These are phyloP conservation scores for Pterostichus madidus DNA, from an alignment of 2,888 invertebrate genomes.

Conservation along the genomic window DNA sequence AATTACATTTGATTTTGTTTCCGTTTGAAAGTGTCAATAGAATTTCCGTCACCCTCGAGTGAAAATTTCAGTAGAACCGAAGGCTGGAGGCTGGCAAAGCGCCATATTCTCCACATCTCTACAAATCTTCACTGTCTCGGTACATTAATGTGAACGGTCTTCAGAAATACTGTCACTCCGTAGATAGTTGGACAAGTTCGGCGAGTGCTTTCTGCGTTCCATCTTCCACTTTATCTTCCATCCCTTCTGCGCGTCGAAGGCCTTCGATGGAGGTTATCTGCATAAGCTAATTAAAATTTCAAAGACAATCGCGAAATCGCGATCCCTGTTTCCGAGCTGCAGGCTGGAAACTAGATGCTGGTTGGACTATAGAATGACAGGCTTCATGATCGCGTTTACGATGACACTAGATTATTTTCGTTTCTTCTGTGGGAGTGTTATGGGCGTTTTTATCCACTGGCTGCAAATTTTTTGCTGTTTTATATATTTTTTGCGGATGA, in stretches of 20 bases:
- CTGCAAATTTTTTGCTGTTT: neutral
- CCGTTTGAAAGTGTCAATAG: too few relatives aligned
- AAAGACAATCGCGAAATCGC: constrained; percentile 34
- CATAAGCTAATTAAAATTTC: constrained; percentile 58
- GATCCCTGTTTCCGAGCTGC: constrained; percentile 7
- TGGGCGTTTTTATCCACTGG: neutral
- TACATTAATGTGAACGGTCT: constrained; percentile 26
- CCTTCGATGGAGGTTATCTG: constrained; percentile 43
- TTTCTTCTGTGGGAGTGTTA: constrained; percentile 14
- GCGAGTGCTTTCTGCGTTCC: neutral
- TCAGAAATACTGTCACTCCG: constrained; percentile 16
- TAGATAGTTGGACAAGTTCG: constrained; percentile 16
- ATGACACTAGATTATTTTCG: neutral
- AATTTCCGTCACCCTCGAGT: neutral
- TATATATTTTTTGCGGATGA: neutral
- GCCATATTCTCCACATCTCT: constrained; percentile 5
- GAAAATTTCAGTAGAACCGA: neutral
- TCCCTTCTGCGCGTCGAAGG: neutral
- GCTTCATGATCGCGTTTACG: neutral
- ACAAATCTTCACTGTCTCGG: constrained; percentile 28
- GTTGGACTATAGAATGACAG: neutral
- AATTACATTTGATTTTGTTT: too few relatives aligned
- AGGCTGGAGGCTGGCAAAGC: neutral
- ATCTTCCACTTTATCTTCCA: neutral
- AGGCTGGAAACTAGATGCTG: neutral